Evolutionary conservation across 2,888 invertebrate genomes (phyloP), one percentile per base, ranked within the genome.

Genomic region (Pseudococcus viburni): DNA sequence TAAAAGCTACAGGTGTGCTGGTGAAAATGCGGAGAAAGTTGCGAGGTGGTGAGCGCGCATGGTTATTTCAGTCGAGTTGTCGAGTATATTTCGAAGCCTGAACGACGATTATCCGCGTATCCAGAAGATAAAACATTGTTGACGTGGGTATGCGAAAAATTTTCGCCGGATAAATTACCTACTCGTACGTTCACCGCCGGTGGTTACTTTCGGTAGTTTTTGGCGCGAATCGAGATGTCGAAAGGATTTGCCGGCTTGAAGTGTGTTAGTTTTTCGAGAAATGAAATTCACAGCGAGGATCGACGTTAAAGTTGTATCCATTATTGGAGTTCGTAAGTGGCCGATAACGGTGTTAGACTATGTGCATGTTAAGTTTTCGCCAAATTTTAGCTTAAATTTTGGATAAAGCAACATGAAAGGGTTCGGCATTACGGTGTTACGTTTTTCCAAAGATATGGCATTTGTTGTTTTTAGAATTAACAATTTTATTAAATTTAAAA

Each of bases 1-100:
- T 39, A 80, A 80, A 80, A 80, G 80, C 80, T 80, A 80, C 80
- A 80, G 80, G 80, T 80, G 80, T 80, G 80, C 19, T 80, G 8
- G 42, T 17, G 7, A 80, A 73, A 80, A 33, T 33, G 3, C 26
- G 26, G n/a, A n/a, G 42, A 26, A 22, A 42, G 42, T 80, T n/a
- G 80, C 9, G n/a, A 73, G 64, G 64, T 42, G n/a, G 22, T 42
- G 80, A 42, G 17, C 42, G 80, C 80, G 80, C 80, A 42, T n/a
- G 19, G 42, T 9, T n/a, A 17, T 80, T 33, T 3, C 1, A 3
- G 26, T 80, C 9, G 80, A 77, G 39, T 39, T 19, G 39, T 80
- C 9, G 42, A 39, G n/a, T 39, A 9, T 80, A 80, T 80, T 80
- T 80, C 26, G 42, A n/a, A 80, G 80, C 15, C 42, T 80, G 80